Conservation (phyloP, 2,888 invertebrate genomes). For the Anthrax anthrax region DNA sequence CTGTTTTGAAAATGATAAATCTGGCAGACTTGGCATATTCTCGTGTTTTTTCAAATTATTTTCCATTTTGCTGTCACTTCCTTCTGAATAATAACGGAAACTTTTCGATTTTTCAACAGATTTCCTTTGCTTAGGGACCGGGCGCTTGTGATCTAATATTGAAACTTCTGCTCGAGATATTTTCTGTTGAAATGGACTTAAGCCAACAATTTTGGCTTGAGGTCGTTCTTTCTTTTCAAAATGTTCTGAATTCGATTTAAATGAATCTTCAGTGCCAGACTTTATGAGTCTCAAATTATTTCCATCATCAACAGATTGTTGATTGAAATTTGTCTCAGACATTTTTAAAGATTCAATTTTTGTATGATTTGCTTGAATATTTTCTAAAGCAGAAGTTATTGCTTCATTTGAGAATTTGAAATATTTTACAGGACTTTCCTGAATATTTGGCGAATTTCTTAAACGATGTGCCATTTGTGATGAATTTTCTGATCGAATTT, state of each 20-base stretch:
- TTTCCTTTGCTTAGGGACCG: constrained; percentile 32
- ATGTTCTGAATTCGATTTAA: constrained; percentile 15
- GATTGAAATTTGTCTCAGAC: neutral
- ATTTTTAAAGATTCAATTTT: neutral
- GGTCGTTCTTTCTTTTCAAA: constrained; percentile 23
- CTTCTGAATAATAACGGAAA: constrained; percentile 46
- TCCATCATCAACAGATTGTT: neutral
- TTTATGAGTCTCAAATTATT: neutral
- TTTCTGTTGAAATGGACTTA: constrained; percentile 41
- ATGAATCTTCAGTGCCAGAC: constrained; percentile 24
- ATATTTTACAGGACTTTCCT: neutral
- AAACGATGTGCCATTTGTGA: neutral
- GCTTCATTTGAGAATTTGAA: neutral
- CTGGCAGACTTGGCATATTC: constrained; percentile 31
- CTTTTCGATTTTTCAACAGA: constrained; percentile 58
- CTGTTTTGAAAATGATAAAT: constrained; percentile 17
- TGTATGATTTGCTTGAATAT: neutral
- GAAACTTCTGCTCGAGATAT: constrained; percentile 35
- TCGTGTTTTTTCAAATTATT: constrained; percentile 10
- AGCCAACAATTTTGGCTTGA: constrained; percentile 36
- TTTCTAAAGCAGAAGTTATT: neutral
- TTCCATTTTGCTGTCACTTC: constrained; percentile 12
- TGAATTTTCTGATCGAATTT: neutral
- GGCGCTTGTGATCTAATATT: constrained; percentile 17
- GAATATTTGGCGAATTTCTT: neutral